Evolutionary conservation across 2,888 invertebrate genomes (phyloP).

Genomic region (Phalangium opilio): DNA sequence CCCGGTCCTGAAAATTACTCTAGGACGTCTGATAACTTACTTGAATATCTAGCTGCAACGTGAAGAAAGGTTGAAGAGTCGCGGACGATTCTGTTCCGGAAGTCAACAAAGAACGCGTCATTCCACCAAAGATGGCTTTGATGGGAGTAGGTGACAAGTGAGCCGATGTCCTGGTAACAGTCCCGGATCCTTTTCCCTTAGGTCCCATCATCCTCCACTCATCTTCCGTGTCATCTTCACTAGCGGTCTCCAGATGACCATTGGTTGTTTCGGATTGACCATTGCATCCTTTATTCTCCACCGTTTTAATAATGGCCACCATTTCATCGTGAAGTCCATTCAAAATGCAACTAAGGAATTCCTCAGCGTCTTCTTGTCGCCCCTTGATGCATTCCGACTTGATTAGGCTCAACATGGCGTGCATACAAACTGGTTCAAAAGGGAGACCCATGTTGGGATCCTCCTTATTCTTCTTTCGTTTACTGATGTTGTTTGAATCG

Average conservation of each 20-base stretch:
- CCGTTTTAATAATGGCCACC: conserved; percentile 50
- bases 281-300: no score
- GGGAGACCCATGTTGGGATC: conserved; percentile 46
- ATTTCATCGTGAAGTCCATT: conserved; percentile 94
- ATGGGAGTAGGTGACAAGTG: conserved; percentile 69
- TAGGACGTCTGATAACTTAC: no score
- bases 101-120: conserved; percentile 65
- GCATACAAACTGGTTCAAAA: conserved; percentile 76
- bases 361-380: conserved; percentile 92
- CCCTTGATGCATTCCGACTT: conserved; percentile 48
- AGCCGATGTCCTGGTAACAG: conserved; percentile 61
- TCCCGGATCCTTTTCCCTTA: conserved; percentile 55
- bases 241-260: conserved; percentile 10
- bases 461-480: conserved; percentile 11
- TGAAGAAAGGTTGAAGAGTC: conserved; percentile 89
- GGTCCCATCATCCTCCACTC: conserved; percentile 51
- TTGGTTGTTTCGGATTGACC: not conserved
- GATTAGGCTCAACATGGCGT: conserved; percentile 62
- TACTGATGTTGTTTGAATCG: not conserved
- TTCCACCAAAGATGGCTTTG: conserved; percentile 83
- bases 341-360: conserved; percentile 79
- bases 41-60: conserved; percentile 84
- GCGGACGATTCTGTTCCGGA: conserved; percentile 63
- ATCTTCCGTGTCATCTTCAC: conserved; percentile 22
- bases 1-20: no score